phyloP scores from a whole-genome alignment of 2,797 vertebrate species.

The Podargus strigoides region DNA sequence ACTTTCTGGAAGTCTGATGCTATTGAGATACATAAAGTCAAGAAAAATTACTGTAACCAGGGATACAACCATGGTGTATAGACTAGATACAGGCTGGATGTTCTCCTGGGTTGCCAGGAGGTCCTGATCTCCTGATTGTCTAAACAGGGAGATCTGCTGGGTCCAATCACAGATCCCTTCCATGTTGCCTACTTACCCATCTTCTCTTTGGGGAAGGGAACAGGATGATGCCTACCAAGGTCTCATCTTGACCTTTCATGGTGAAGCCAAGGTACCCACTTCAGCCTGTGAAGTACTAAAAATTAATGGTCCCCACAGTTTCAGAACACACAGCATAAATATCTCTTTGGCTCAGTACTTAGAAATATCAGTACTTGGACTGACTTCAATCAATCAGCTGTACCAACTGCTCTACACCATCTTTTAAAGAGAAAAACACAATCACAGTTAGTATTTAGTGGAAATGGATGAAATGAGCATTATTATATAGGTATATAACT shows the following conservation, averaged over 20 bases:
- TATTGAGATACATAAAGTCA: background rate
- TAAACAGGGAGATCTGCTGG: background rate
- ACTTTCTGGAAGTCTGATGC: background rate
- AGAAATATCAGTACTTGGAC: constrained; percentile 24
- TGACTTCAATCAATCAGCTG: constrained; percentile 34
- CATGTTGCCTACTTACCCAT: background rate
- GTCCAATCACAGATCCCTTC: background rate
- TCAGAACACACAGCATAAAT: background rate
- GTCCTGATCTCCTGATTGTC: background rate
- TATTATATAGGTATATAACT: background rate
- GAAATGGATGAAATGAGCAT: background rate
- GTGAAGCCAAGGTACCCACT: background rate
- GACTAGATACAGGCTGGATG: background rate
- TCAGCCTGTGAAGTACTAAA: background rate
- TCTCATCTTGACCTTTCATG: background rate
- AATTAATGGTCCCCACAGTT: background rate
- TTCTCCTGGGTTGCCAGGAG: background rate
- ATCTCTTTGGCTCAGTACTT: background rate
- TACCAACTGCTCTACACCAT: constrained; percentile 1
- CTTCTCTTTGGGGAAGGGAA: background rate
- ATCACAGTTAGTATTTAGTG: background rate
- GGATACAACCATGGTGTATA: rapidly evolving
- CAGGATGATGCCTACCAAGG: background rate
- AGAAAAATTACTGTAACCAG: background rate
- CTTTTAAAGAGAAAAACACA: background rate